phyloP scores from a whole-genome alignment of 2,888 invertebrate genomes.

The Mechanitis mazaeus region DNA sequence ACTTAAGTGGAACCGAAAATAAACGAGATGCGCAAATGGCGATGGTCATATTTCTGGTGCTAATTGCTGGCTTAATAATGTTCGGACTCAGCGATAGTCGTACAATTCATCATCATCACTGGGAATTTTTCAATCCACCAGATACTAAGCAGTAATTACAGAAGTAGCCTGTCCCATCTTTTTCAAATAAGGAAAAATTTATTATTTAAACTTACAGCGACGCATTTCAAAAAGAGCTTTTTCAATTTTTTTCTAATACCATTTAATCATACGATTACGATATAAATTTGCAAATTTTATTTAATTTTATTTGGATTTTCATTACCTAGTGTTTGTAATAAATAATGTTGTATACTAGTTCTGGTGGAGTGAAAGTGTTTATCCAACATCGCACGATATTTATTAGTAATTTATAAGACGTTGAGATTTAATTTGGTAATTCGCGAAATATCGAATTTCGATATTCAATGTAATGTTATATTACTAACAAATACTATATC shows the following conservation, averaged over 20 bases:
- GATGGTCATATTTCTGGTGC: slow-evolving; percentile 85
- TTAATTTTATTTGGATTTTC: neutral
- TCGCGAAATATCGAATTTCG: too few relatives aligned
- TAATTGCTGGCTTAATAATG: slow-evolving; percentile 86
- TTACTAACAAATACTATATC: slow-evolving; percentile 7
- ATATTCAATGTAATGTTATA: neutral
- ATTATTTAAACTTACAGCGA: too few relatives aligned
- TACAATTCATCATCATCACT: slow-evolving; percentile 87
- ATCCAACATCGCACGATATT: too few relatives aligned
- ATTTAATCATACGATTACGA: neutral
- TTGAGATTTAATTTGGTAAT: too few relatives aligned
- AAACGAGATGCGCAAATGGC: slow-evolving; percentile 86
- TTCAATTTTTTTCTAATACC: neutral
- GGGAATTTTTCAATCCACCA: slow-evolving; percentile 93
- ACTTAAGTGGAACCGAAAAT: slow-evolving; percentile 79
- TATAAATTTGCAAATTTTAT: neutral
- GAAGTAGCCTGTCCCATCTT: neutral
- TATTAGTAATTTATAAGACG: too few relatives aligned
- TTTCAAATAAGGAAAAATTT: too few relatives aligned
- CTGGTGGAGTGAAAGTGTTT: too few relatives aligned
- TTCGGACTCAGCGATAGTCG: slow-evolving; percentile 83
- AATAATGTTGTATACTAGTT: too few relatives aligned
- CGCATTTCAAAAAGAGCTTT: too few relatives aligned
- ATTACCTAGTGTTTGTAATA: too few relatives aligned
- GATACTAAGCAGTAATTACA: slow-evolving; percentile 67